Conservation (phyloP, 2,797 vertebrate species). For the Danio tinwini region DNA sequence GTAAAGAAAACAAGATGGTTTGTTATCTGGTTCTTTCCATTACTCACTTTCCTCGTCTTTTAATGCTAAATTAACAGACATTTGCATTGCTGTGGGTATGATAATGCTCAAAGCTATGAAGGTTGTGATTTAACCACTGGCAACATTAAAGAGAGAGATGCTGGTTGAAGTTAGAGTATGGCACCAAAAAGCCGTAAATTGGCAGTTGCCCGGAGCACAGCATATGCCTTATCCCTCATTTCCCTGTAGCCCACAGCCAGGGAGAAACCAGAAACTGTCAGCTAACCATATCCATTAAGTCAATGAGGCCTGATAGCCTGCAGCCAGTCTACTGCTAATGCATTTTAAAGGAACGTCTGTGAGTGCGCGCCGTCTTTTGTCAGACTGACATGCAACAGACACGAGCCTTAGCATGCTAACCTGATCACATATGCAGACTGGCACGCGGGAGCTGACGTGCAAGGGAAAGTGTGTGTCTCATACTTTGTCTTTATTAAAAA, state of each 20-base stretch:
- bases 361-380: constrained; percentile 37
- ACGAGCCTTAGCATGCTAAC: constrained; percentile 37
- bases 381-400: constrained; percentile 52
- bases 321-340: constrained; percentile 58
- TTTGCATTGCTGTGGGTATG: constrained; percentile 26
- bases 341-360: constrained; percentile 47
- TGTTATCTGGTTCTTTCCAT: constrained; percentile 8
- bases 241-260: constrained; percentile 31
- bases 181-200: constrained; percentile 50
- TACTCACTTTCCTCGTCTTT: background rate
- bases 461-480: constrained; percentile 24
- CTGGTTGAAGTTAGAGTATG: constrained; percentile 39
- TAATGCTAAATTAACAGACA: constrained; percentile 5
- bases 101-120: constrained; percentile 23
- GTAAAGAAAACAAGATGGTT: background rate
- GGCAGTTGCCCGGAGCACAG: constrained; percentile 38
- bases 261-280: constrained; percentile 55
- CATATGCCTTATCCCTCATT: constrained; percentile 54
- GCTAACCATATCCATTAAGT: constrained; percentile 52
- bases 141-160: constrained; percentile 26
- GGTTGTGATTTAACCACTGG: constrained; percentile 18
- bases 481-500: constrained; percentile 11
- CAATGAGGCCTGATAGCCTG: constrained; percentile 65
- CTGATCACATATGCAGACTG: constrained; percentile 30
- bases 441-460: background rate